Conservation (phyloP, 2,888 invertebrate species). For the Heliconius erato region DNA sequence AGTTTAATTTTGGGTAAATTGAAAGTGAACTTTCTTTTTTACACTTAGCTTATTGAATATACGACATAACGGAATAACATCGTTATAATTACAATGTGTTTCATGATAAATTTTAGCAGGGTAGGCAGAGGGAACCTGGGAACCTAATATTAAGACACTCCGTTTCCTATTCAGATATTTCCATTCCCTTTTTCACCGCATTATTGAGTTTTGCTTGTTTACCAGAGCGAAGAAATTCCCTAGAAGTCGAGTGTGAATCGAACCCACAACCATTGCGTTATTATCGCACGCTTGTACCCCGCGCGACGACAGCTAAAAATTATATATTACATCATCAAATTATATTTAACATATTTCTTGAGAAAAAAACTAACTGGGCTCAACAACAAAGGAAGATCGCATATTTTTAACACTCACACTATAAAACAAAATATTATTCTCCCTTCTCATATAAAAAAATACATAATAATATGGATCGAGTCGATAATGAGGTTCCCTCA, state of each 20-base stretch:
- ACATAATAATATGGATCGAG: background rate
- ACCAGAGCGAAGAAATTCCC: too few species aligned
- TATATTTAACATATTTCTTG: background rate
- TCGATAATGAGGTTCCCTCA: background rate
- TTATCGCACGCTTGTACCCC: too few species aligned
- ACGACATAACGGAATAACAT: background rate
- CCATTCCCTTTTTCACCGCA: too few species aligned
- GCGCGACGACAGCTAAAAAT: too few species aligned
- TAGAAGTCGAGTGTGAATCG: too few species aligned
- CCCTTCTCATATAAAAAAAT: background rate
- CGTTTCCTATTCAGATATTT: too few species aligned
- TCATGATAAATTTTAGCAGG: background rate
- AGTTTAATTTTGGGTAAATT: constrained; percentile 11
- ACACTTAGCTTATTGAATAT: background rate
- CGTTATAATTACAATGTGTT: background rate
- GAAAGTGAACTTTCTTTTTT: constrained; percentile 5
- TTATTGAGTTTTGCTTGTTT: too few species aligned
- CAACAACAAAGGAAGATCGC: background rate
- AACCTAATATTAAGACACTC: too few species aligned
- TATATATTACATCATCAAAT: too few species aligned
- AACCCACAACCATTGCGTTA: too few species aligned
- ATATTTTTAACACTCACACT: background rate
- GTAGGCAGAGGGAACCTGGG: too few species aligned
- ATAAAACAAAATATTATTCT: background rate
- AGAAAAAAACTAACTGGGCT: background rate